Conservation (phyloP, 2,888 invertebrate species). For the Odiellus spinosus region DNA sequence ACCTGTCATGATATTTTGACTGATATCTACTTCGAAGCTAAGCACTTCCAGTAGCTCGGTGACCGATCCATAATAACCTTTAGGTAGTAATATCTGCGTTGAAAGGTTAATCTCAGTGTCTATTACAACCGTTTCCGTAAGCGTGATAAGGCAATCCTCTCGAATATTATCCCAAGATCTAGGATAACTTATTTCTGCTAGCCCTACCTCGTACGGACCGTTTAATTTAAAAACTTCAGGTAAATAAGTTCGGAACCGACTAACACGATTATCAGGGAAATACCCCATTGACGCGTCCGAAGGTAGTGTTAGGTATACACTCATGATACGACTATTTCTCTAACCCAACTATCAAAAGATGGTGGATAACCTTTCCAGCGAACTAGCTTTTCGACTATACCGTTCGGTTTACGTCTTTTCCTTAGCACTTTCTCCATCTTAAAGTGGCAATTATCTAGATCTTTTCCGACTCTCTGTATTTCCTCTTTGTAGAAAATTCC, state of each 20-base stretch:
- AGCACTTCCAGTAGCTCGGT: too few relatives aligned
- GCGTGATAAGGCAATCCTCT: neutral
- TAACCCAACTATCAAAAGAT: too few relatives aligned
- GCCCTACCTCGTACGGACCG: conserved; percentile 20
- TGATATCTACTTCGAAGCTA: too few relatives aligned
- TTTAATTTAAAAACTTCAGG: conserved; percentile 14
- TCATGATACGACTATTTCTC: neutral
- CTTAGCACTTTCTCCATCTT: neutral
- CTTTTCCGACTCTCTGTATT: conserved; percentile 2
- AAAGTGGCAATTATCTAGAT: neutral
- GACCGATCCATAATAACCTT: too few relatives aligned
- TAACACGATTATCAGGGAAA: conserved; percentile 20
- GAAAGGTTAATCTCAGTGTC: too few relatives aligned
- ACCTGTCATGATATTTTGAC: too few relatives aligned
- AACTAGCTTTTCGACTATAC: too few relatives aligned
- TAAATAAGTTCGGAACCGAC: conserved; percentile 21
- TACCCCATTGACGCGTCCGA: conserved; percentile 20
- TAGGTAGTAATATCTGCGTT: too few relatives aligned
- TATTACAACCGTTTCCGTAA: too few relatives aligned
- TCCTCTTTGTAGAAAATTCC: conserved; percentile 3
- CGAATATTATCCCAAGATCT: conserved; percentile 1
- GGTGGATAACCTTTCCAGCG: too few relatives aligned
- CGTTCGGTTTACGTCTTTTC: neutral
- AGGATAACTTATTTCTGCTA: conserved; percentile 18
- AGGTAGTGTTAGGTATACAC: conserved; percentile 16